phyloP scores from a whole-genome alignment of 2,113 vertebrate species.

The Emydocephalus ijimae region DNA sequence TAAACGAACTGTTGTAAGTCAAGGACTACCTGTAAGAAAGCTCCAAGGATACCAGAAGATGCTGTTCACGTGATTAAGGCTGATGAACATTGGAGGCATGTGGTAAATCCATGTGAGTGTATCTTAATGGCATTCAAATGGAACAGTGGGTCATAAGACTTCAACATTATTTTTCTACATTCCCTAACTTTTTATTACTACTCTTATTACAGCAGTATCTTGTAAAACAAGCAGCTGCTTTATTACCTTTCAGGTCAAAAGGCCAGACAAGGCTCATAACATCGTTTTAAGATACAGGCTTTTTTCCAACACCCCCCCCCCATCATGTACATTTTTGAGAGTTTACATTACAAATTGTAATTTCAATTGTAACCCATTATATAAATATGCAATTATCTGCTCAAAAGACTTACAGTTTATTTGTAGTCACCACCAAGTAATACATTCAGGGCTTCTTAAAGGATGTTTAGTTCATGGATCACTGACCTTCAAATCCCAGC shows the following conservation, averaged over 20 bases:
- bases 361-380: constrained; percentile 29
- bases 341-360: constrained; percentile 31
- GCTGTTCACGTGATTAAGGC: not conserved
- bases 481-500: constrained; percentile 32
- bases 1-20: not conserved
- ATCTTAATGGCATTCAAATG: not conserved
- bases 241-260: not conserved
- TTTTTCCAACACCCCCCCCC: not conserved
- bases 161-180: not conserved
- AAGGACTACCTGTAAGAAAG: not conserved
- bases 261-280: not conserved
- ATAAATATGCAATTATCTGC: constrained; percentile 33
- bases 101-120: not conserved
- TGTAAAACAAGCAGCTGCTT: accelerated
- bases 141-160: not conserved
- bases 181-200: not conserved
- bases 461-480: constrained; percentile 40
- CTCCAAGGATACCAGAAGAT: not conserved
- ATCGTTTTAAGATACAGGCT: not conserved
- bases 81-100: not conserved
- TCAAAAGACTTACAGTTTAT: constrained; percentile 28
- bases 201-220: not conserved
- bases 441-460: constrained; percentile 26
- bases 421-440: constrained; percentile 27
- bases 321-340: constrained; percentile 5